phyloP scores from a whole-genome alignment of 2,888 invertebrate species.

The Melieria picta region DNA sequence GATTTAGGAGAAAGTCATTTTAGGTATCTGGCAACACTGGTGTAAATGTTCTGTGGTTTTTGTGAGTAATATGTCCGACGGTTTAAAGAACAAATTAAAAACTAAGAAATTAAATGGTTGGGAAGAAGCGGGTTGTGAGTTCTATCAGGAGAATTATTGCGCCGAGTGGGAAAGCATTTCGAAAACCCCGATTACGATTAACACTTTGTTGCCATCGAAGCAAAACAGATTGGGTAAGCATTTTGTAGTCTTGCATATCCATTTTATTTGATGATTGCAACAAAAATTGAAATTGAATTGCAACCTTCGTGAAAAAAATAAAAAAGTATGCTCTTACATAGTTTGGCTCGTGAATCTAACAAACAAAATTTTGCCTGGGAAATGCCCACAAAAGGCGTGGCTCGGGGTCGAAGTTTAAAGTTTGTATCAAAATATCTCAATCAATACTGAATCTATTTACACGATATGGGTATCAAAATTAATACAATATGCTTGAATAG shows the following conservation, averaged over 20 bases:
- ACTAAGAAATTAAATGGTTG: conserved; percentile 72
- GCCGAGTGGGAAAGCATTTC: conserved; percentile 76
- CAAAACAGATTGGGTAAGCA: conserved; percentile 76
- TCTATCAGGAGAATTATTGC: conserved; percentile 86
- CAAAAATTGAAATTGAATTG: too few species aligned
- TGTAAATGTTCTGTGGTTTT: too few species aligned
- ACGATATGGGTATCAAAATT: too few species aligned
- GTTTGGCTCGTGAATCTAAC: not conserved
- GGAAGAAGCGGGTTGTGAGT: conserved; percentile 87
- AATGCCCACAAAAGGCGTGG: too few species aligned
- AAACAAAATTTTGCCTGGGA: not conserved
- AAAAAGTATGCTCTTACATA: not conserved
- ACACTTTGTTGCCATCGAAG: conserved; percentile 82
- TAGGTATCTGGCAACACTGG: too few species aligned
- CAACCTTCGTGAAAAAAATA: not conserved
- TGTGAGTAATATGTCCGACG: conserved; percentile 39
- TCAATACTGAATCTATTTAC: too few species aligned
- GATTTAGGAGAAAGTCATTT: too few species aligned
- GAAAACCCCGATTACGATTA: conserved; percentile 78
- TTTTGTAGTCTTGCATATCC: not conserved
- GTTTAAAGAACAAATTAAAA: conserved; percentile 56
- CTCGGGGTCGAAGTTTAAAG: too few species aligned
- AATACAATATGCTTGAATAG: too few species aligned
- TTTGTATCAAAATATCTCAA: too few species aligned
- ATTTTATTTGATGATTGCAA: too few species aligned